A percentile compares a stretch with the other conserved stretches of the same genome.
These are phyloP conservation scores for Acromyrmex echinatior DNA, from an alignment of 1,140 invertebrate species.

Conservation along the genomic window DNA sequence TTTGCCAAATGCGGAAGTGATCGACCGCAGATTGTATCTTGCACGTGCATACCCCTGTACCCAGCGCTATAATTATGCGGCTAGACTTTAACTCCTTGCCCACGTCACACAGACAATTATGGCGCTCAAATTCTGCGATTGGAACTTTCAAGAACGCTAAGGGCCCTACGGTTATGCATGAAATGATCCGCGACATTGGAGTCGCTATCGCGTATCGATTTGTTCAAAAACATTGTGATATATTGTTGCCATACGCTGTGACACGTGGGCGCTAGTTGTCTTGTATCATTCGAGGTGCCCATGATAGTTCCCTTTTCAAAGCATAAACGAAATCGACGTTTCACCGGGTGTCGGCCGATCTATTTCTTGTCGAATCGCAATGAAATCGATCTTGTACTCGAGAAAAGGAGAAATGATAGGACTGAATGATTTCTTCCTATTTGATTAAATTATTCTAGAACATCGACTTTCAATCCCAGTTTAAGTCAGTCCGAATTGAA, in stretches of 20 bases:
- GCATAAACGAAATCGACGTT: conserved; percentile 4
- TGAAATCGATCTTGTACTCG: background rate
- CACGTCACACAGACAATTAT: conserved; percentile 78
- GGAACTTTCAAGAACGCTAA: background rate
- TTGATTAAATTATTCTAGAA: conserved; percentile 35
- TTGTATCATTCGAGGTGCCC: conserved; percentile 75
- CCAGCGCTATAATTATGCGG: conserved; percentile 60
- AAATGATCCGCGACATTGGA: background rate
- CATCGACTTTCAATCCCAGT: conserved; percentile 7
- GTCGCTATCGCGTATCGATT: conserved; percentile 58
- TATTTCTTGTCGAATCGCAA: background rate
- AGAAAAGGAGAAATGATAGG: conserved; percentile 6
- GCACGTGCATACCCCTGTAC: conserved; percentile 63
- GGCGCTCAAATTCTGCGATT: conserved; percentile 26
- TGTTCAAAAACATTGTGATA: conserved; percentile 41
- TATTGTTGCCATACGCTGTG: conserved; percentile 69
- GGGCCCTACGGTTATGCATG: background rate
- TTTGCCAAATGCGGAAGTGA: conserved; percentile 56
- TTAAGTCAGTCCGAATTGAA: conserved; percentile 23
- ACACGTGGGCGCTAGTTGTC: conserved; percentile 82
- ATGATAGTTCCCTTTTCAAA: conserved; percentile 17
- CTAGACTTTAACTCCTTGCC: conserved; percentile 81
- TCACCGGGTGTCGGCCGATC: conserved; percentile 32
- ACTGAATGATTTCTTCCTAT: conserved; percentile 12
- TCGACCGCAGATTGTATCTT: conserved; percentile 20